phyloP scores from a whole-genome alignment of 1,140 invertebrate species.

The Wasmannia auropunctata region DNA sequence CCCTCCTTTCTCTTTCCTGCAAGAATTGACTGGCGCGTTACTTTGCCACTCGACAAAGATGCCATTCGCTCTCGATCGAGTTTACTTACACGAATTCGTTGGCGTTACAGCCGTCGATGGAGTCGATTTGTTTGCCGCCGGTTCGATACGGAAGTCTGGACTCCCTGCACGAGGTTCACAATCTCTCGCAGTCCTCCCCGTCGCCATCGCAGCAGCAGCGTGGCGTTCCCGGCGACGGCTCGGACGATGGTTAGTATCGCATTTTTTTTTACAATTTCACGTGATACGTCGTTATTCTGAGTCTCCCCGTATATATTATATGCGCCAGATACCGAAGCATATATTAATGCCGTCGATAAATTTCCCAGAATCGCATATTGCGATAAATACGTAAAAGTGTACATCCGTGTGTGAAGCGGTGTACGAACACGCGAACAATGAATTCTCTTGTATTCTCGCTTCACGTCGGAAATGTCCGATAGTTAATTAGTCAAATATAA shows the following conservation, averaged over 20 bases:
- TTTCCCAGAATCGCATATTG: not conserved
- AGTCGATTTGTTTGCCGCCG: constrained; percentile 71
- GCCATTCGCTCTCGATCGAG: not conserved
- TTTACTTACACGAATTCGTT: not conserved
- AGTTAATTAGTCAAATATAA: constrained; percentile 3
- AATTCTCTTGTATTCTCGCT: constrained; percentile 15
- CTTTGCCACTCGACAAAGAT: not conserved
- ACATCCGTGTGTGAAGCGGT: not conserved
- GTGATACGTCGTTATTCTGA: constrained; percentile 13
- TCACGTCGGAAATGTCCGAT: not conserved
- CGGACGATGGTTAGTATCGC: constrained; percentile 86
- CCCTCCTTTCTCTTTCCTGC: too few relatives aligned
- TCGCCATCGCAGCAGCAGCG: constrained; percentile 79
- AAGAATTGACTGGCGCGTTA: not conserved
- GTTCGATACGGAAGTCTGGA: constrained; percentile 87
- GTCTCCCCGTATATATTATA: not conserved
- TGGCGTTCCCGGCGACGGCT: constrained; percentile 81
- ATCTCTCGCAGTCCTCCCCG: constrained; percentile 76
- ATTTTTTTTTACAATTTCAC: not conserved
- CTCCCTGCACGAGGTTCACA: constrained; percentile 87
- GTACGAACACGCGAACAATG: not conserved
- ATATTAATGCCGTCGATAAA: not conserved
- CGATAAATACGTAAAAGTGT: constrained; percentile 26
- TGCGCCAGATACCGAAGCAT: constrained; percentile 8
- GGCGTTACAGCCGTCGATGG: constrained; percentile 69